Evolutionary conservation across 2,113 vertebrate genomes (phyloP).

Genomic region (Aptenodytes patagonicus): DNA sequence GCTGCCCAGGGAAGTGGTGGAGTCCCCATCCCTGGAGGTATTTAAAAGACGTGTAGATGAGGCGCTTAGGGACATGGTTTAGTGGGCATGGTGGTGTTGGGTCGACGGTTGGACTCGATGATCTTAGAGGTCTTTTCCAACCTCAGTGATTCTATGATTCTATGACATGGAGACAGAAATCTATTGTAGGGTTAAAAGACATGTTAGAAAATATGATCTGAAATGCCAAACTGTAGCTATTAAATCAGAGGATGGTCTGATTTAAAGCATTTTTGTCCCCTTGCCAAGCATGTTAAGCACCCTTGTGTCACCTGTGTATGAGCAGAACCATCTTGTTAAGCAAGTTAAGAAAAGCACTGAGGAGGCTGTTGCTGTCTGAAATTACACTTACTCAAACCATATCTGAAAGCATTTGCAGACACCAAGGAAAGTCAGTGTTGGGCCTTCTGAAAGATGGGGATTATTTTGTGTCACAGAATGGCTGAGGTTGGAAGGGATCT

Average conservation of each 20-base stretch:
- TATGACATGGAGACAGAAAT: not conserved
- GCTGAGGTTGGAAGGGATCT: not conserved
- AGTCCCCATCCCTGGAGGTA: too few relatives aligned
- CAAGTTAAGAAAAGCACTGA: not conserved
- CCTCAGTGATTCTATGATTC: too few relatives aligned
- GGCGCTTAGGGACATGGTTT: too few relatives aligned
- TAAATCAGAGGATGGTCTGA: not conserved
- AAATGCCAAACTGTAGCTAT: not conserved
- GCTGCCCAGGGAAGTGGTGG: too few relatives aligned
- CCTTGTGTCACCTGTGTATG: not conserved
- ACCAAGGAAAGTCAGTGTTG: not conserved
- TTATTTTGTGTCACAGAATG: not conserved
- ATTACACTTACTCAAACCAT: not conserved
- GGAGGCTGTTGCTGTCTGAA: not conserved
- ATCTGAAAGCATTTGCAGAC: not conserved
- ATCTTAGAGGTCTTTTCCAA: too few relatives aligned
- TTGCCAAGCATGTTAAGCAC: not conserved
- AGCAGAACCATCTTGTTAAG: not conserved
- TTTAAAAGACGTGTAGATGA: too few relatives aligned
- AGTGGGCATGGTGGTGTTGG: too few relatives aligned
- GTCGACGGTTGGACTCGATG: too few relatives aligned
- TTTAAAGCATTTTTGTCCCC: not conserved
- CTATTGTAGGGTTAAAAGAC: not conserved
- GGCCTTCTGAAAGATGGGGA: not conserved
- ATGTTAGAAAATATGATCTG: not conserved